Conservation (phyloP, 23 tunicate species). For the Styela plicata region DNA sequence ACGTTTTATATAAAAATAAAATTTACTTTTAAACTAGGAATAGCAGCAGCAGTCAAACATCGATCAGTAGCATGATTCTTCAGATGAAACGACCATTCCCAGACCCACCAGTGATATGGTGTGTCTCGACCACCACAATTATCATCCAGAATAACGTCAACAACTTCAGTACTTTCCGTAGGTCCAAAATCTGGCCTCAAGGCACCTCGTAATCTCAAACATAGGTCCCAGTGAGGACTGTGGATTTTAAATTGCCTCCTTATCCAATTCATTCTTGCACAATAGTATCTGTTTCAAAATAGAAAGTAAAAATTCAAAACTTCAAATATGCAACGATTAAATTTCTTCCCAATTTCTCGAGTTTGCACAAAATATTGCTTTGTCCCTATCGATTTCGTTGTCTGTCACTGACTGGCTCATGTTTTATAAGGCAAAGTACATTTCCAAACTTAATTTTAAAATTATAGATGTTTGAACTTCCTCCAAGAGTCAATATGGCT, state of each 20-base stretch:
- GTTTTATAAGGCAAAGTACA: too few species aligned
- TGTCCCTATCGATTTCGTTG: too few species aligned
- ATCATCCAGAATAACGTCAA: slow-evolving; percentile 21
- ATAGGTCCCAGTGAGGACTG: slow-evolving; percentile 63
- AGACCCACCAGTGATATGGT: slow-evolving; percentile 51
- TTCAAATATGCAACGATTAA: too few species aligned
- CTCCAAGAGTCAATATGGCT: too few species aligned
- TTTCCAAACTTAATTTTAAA: too few species aligned
- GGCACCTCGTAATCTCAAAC: slow-evolving; percentile 41
- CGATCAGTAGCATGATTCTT: slow-evolving; percentile 40
- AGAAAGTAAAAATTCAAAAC: too few species aligned
- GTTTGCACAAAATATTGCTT: too few species aligned
- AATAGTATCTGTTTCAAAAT: slow-evolving; percentile 15
- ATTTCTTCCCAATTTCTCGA: too few species aligned
- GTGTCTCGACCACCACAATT: slow-evolving; percentile 30
- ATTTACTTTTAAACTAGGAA: slow-evolving; percentile 49
- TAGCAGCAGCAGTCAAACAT: slow-evolving; percentile 73
- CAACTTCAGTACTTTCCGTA: slow-evolving; percentile 3
- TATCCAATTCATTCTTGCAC: slow-evolving; percentile 14
- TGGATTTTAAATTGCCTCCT: slow-evolving; percentile 13
- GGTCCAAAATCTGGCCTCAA: slow-evolving; percentile 15
- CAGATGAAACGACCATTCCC: slow-evolving; percentile 90
- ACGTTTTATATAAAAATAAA: too few species aligned
- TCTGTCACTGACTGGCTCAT: too few species aligned
- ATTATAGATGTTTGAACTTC: too few species aligned